phyloP scores from a whole-genome alignment of 2,113 vertebrate species.

The Caranx ignobilis region DNA sequence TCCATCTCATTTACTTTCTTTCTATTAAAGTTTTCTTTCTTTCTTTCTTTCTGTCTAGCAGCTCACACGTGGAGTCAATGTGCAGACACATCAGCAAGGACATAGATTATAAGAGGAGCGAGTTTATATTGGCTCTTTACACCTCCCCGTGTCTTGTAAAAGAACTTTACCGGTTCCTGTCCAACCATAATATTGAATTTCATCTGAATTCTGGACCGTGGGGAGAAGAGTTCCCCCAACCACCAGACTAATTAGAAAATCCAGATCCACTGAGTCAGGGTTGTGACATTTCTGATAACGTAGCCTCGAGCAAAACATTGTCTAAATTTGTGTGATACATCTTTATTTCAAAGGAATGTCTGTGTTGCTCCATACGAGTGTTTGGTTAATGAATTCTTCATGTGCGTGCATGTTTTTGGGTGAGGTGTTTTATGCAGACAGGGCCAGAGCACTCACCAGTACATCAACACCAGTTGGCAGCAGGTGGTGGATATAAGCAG shows the following conservation, averaged over 20 bases:
- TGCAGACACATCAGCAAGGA: slow-evolving; percentile 18
- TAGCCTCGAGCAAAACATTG: slow-evolving; percentile 11
- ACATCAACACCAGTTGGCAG: not conserved
- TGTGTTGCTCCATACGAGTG: slow-evolving; percentile 8
- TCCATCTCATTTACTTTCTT: not conserved
- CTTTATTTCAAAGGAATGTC: not conserved
- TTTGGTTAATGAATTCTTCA: slow-evolving; percentile 14
- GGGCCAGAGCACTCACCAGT: slow-evolving; percentile 9
- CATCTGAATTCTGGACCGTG: slow-evolving; percentile 23
- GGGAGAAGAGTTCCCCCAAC: slow-evolving; percentile 14
- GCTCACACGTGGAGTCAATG: slow-evolving; percentile 4
- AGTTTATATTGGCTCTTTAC: slow-evolving; percentile 48
- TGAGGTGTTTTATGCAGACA: not conserved
- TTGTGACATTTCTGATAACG: slow-evolving; percentile 12
- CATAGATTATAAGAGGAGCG: slow-evolving; percentile 10
- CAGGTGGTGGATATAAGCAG: not conserved
- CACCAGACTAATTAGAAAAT: slow-evolving; percentile 27
- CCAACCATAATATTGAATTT: slow-evolving; percentile 19
- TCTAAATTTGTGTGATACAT: not conserved
- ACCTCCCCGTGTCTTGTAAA: slow-evolving; percentile 3
- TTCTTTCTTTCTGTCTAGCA: slow-evolving; percentile 5
- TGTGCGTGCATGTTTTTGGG: slow-evolving; percentile 22
- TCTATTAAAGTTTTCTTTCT: not conserved
- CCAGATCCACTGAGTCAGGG: not conserved
- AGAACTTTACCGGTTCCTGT: slow-evolving; percentile 35